phyloP scores from a whole-genome alignment of 2,113 vertebrate species.

The Aplodontia rufa region DNA sequence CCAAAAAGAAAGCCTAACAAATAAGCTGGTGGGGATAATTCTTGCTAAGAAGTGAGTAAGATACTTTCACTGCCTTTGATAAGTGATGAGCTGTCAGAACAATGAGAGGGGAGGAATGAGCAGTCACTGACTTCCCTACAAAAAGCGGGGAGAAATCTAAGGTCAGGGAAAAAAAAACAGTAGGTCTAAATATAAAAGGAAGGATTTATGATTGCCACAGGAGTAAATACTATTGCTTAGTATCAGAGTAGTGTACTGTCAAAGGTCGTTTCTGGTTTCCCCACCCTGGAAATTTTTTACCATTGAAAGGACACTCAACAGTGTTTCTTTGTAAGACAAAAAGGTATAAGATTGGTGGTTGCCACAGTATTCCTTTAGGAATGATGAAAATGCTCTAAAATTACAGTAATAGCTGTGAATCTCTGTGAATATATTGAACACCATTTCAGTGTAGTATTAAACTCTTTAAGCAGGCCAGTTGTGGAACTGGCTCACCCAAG shows the following conservation, averaged over 20 bases:
- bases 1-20: no score
- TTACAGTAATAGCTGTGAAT: neutral
- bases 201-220: neutral
- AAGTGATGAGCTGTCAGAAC: neutral
- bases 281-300: neutral
- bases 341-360: neutral
- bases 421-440: neutral
- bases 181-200: neutral
- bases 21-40: neutral
- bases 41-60: neutral
- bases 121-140: conserved; percentile 1
- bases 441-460: neutral
- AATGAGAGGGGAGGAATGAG: neutral
- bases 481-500: rapidly evolving
- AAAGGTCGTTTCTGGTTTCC: neutral
- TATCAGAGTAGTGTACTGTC: neutral
- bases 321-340: neutral
- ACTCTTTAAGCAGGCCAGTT: neutral
- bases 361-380: neutral
- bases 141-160: neutral
- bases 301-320: neutral
- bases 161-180: neutral
- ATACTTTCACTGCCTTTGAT: neutral
- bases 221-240: neutral
- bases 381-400: neutral